Evolutionary conservation across 2,888 invertebrate species (phyloP).

Genomic region (Vandiemenella viatica): DNA sequence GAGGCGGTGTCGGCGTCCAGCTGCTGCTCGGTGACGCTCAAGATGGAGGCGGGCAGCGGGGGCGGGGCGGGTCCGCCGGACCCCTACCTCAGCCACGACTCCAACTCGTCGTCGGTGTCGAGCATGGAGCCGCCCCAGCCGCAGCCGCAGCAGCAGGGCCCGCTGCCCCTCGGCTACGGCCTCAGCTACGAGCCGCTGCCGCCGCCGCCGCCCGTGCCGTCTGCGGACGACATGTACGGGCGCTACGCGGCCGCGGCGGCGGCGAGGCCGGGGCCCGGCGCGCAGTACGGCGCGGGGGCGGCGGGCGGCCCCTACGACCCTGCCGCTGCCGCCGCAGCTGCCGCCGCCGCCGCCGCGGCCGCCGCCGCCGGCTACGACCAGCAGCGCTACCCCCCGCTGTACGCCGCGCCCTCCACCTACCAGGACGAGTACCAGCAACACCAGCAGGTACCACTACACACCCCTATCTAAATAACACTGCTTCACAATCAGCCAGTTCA

Average conservation of each 20-base stretch:
- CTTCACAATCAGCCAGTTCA: too few species aligned
- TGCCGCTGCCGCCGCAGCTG: constrained; percentile 30
- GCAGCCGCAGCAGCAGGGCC: constrained; percentile 29
- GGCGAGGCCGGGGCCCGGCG: constrained; percentile 20
- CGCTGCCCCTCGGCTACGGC: constrained; percentile 29
- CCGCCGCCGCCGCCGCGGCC: constrained; percentile 19
- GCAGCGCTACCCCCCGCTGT: constrained; percentile 10
- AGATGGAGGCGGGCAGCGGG: constrained; percentile 30
- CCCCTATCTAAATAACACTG: too few species aligned
- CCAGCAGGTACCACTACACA: too few species aligned
- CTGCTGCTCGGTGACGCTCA: constrained; percentile 34
- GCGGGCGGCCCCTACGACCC: constrained; percentile 52
- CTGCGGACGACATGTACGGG: constrained; percentile 14
- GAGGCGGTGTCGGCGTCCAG: constrained; percentile 34
- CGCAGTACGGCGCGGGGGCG: constrained; percentile 40
- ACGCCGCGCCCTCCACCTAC: constrained; percentile 4
- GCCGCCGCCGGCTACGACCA: too few species aligned
- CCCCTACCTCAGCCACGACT: constrained; percentile 47
- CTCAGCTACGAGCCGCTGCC: constrained; percentile 27
- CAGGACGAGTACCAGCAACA: neutral
- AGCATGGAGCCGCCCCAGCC: constrained; percentile 45
- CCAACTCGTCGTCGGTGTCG: constrained; percentile 49
- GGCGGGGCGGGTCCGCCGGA: constrained; percentile 41
- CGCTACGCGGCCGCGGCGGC: constrained; percentile 21
- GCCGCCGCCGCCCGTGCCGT: constrained; percentile 26